phyloP scores from a whole-genome alignment of 2,113 vertebrate genomes.

The Lonchura striata region DNA sequence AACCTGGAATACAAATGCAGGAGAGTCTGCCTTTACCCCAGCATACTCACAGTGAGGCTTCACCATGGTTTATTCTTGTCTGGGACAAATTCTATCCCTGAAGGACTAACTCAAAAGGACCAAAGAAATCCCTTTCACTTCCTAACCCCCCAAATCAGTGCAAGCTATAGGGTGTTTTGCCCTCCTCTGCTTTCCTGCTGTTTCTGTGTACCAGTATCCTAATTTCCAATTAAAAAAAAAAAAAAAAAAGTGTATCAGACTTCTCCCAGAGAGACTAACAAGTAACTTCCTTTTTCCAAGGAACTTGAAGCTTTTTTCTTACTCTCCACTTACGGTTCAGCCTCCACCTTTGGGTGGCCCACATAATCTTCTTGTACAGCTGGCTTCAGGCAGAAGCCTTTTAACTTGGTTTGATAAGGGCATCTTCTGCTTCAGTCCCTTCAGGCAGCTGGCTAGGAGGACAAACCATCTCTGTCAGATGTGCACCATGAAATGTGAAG shows the following conservation, averaged over 20 bases:
- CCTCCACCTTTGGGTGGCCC: not conserved
- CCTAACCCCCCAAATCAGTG: not conserved
- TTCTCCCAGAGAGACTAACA: not conserved
- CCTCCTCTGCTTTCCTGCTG: not conserved
- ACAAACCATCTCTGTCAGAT: not conserved
- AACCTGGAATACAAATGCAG: not conserved
- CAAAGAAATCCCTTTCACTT: not conserved
- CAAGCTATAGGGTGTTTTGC: not conserved
- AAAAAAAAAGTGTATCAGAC: not conserved
- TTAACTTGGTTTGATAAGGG: not conserved
- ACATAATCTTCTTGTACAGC: not conserved
- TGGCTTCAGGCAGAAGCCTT: not conserved
- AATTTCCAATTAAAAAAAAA: not conserved
- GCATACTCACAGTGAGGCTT: not conserved
- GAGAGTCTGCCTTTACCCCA: not conserved
- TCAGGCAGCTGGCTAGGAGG: not conserved
- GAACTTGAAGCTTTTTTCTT: not conserved
- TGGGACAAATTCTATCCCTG: not conserved
- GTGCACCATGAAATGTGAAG: not conserved
- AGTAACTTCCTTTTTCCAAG: not conserved
- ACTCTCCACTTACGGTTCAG: not conserved
- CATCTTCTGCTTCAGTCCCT: not conserved
- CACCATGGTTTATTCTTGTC: not conserved
- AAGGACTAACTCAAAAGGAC: not conserved
- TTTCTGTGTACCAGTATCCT: not conserved